Evolutionary conservation across 2,113 vertebrate genomes (phyloP).

Genomic region (Psammodynastes pulverulentus): DNA sequence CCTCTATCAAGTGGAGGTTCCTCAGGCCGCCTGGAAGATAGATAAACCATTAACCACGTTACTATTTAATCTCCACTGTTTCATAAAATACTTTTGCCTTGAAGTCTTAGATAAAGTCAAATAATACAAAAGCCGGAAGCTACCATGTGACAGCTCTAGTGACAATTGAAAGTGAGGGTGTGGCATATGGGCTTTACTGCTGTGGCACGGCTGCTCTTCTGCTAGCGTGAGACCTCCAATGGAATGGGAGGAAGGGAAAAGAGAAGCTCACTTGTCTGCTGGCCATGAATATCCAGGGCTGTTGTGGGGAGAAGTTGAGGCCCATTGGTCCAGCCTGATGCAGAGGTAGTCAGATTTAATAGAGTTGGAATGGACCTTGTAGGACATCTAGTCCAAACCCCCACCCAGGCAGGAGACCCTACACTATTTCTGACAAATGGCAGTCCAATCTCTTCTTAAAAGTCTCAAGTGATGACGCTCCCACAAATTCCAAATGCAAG

Average conservation of each 20-base stretch:
- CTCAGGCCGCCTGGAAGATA: constrained; percentile 63
- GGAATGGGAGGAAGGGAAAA: neutral
- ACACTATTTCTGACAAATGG: too few relatives aligned
- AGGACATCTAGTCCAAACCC: too few relatives aligned
- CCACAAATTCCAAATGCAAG: too few relatives aligned
- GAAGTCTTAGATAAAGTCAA: neutral
- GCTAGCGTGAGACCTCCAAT: neutral
- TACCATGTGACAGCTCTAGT: neutral
- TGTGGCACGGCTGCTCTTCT: neutral
- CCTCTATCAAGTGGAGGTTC: constrained; percentile 86
- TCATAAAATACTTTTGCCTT: neutral
- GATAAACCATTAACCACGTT: neutral
- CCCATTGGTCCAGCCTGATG: neutral
- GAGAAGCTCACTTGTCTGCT: neutral
- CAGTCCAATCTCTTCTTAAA: too few relatives aligned
- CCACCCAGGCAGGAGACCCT: too few relatives aligned
- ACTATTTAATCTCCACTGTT: neutral
- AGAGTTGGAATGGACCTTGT: too few relatives aligned
- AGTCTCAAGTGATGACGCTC: too few relatives aligned
- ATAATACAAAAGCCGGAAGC: neutral
- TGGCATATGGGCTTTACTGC: neutral
- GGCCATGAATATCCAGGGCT: neutral
- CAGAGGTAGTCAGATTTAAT: neutral
- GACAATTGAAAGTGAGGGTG: neutral
- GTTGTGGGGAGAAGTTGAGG: neutral